Evolutionary conservation across 2,888 invertebrate genomes (phyloP).

Genomic region (Phyllotreta striolata): DNA sequence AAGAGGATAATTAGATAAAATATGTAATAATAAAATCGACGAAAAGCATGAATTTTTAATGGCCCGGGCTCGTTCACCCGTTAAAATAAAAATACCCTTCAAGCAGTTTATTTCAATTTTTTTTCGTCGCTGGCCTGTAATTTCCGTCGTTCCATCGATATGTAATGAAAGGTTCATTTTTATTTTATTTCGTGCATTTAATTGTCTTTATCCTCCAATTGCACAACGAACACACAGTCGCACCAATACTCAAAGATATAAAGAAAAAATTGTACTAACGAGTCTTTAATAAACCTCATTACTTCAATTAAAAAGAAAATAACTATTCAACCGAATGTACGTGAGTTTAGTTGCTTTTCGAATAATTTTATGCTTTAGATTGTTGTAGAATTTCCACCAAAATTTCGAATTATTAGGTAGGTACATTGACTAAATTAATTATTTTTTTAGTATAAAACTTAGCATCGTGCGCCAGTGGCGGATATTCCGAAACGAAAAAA

Average conservation of each 20-base stretch:
- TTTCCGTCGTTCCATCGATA: conserved; percentile 5
- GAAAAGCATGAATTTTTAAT: background rate
- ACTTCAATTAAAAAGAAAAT: too few relatives aligned
- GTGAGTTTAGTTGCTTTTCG: too few relatives aligned
- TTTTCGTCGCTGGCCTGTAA: conserved; percentile 17
- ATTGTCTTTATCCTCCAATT: conserved; percentile 15
- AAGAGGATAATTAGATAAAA: conserved; percentile 10
- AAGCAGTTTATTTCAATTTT: conserved; percentile 19
- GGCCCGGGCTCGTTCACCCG: conserved; percentile 11
- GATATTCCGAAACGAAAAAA: conserved; percentile 6
- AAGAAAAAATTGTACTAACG: too few relatives aligned
- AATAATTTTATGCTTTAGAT: too few relatives aligned
- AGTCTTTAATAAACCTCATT: too few relatives aligned
- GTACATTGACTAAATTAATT: too few relatives aligned
- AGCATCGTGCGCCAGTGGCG: background rate
- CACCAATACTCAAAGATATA: too few relatives aligned
- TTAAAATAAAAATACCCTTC: conserved; percentile 24
- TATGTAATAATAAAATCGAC: conserved; percentile 4
- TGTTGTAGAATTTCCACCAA: too few relatives aligned
- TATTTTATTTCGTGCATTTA: conserved; percentile 23
- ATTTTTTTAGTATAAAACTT: background rate
- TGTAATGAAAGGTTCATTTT: conserved; percentile 29
- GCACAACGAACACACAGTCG: background rate
- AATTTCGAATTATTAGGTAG: too few relatives aligned
- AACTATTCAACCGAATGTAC: too few relatives aligned